Evolutionary conservation across 2,797 vertebrate genomes (phyloP), one percentile per base, ranked within the genome.

Genomic region (Melanotaenia pygmaea): DNA sequence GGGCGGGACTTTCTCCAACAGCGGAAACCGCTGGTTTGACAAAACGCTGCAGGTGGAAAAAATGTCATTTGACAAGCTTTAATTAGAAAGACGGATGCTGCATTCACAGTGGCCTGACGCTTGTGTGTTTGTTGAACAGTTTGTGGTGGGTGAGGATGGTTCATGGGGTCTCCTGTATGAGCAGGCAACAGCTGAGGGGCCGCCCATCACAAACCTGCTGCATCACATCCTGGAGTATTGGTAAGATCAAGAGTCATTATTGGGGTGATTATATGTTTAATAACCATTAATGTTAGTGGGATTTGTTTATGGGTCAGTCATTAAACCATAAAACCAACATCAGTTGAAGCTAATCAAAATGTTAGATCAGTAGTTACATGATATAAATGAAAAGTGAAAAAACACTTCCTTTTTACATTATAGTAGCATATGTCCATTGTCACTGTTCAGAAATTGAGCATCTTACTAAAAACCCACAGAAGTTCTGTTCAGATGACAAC

Each of bases 11-110:
- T 95, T 94, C 79, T 95, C 95, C 64, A 96, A 96, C 92, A 96
- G 95, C 1, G 95, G 95, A n/a, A 96, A 96, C 85, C 95, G 95
- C 69, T 96, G 95, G 95, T 96, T 96, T 67, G 95, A 96, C 88
- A 96, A 96, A 85, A 96, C 95, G 0, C 81, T 96, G 61, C 95
- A 96, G 94, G 95, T 96, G 72, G 43, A 34, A 50, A 28, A 18
- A 6, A 0, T 35, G 50, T 10, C 8, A 0, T 8, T 0, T 0
- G 5, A 30, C 0, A 0, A 28, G 1, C 1, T 45, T 4, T 0
- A 1, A 16, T 47, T 4, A 9, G 20, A 35, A 0, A 0, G 16
- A 10, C 32, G 34, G 38, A 22, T 0, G 0, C 24, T 50, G 35
- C 2, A 4, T 8, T 12, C 7, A 1, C 18, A 10, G 20, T 1